phyloP scores from a whole-genome alignment of 92 coral and sea anemone genomes.

The Porites evermanni region DNA sequence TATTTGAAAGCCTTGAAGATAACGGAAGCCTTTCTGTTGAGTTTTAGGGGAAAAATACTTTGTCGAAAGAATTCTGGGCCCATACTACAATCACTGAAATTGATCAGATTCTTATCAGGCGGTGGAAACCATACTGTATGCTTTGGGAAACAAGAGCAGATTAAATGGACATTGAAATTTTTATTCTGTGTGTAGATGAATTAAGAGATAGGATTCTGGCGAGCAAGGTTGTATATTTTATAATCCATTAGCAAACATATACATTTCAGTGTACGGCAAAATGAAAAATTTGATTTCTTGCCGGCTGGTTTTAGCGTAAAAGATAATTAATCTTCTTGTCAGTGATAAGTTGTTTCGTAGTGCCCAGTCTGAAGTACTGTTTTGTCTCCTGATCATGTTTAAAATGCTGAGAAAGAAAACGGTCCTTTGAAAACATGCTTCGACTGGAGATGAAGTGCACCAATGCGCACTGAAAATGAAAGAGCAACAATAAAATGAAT shows the following conservation, averaged over 20 bases:
- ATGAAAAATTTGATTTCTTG: background rate
- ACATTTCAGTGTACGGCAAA: background rate
- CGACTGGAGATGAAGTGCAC: no score
- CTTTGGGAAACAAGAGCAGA: background rate
- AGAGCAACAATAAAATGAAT: background rate
- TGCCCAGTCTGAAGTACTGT: background rate
- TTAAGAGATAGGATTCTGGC: background rate
- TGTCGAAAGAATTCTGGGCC: background rate
- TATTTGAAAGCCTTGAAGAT: constrained; percentile 21
- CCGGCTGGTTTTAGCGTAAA: background rate
- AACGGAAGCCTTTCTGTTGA: background rate
- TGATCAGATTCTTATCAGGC: background rate
- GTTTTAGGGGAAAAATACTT: background rate
- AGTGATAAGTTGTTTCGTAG: background rate
- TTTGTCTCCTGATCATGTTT: background rate
- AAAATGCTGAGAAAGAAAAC: background rate
- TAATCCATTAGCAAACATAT: background rate
- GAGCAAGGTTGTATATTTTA: background rate
- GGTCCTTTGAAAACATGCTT: background rate
- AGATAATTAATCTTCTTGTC: background rate
- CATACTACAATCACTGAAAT: background rate
- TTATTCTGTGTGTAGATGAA: background rate
- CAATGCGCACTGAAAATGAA: background rate
- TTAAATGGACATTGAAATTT: background rate
- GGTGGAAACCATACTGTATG: background rate